Evolutionary conservation across 2,113 vertebrate genomes (phyloP).

Genomic region (Osmerus eperlanus): DNA sequence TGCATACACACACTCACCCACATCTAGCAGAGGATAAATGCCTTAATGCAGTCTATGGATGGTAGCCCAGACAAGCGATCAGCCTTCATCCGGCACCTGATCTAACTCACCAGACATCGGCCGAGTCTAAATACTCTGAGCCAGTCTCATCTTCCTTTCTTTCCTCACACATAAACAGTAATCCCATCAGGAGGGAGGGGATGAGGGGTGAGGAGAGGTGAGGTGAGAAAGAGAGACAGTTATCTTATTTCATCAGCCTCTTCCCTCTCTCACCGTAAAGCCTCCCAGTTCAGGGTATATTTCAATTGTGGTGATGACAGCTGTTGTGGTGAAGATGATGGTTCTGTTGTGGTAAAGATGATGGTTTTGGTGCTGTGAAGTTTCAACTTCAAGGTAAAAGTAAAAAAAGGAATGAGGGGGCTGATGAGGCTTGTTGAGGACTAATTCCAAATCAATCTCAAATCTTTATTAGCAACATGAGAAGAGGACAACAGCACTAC

Average conservation of each 20-base stretch:
- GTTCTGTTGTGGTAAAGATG: too few relatives aligned
- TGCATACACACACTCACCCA: not conserved
- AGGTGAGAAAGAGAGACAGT: not conserved
- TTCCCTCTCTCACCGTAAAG: too few relatives aligned
- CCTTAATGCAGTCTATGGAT: constrained; percentile 24
- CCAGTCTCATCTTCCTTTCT: not conserved
- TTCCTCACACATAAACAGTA: not conserved
- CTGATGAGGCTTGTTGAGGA: too few relatives aligned
- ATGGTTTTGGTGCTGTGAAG: too few relatives aligned
- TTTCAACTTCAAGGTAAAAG: too few relatives aligned
- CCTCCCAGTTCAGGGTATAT: too few relatives aligned
- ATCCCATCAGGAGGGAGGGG: not conserved
- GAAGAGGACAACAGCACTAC: too few relatives aligned
- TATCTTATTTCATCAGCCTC: not conserved
- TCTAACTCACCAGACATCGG: not conserved
- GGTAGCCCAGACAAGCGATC: constrained; percentile 22
- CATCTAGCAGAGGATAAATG: constrained; percentile 30
- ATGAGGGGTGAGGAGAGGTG: not conserved
- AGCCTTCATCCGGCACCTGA: not conserved
- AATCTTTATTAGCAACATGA: too few relatives aligned
- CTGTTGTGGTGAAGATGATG: too few relatives aligned
- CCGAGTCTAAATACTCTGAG: not conserved
- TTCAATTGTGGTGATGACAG: too few relatives aligned
- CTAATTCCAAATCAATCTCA: too few relatives aligned
- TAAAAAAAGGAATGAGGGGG: too few relatives aligned